These are phyloP conservation scores for Macroglossus sobrinus DNA, from an alignment of 2,113 vertebrate genomes.

Conservation along the genomic window DNA sequence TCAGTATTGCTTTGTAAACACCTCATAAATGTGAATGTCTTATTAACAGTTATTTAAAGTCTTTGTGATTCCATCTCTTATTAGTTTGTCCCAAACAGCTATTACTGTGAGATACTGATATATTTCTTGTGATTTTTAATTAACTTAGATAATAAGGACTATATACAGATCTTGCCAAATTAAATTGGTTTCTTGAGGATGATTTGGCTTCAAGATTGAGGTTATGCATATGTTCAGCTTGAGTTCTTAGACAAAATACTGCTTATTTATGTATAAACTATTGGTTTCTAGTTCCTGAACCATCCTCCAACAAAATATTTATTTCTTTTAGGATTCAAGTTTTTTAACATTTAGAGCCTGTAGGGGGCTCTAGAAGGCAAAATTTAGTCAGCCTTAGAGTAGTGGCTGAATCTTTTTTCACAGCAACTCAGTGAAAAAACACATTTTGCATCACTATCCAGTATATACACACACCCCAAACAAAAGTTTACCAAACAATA, in stretches of 20 bases:
- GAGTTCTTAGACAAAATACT: neutral
- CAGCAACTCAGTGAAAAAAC: neutral
- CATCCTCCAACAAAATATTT: neutral
- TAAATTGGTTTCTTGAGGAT: neutral
- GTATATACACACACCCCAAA: neutral
- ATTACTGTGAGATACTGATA: neutral
- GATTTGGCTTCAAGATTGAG: neutral
- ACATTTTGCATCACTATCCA: neutral
- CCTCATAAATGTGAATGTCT: neutral
- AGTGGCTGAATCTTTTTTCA: neutral
- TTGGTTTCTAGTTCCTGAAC: neutral
- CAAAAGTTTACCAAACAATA: neutral
- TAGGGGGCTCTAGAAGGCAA: slow-evolving; percentile 69
- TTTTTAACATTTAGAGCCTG: slow-evolving; percentile 43
- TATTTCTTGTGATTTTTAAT: neutral
- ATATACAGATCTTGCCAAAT: neutral
- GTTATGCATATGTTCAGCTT: neutral
- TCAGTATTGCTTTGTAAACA: neutral
- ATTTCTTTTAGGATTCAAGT: neutral
- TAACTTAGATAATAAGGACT: neutral
- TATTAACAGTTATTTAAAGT: neutral
- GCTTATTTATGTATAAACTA: neutral
- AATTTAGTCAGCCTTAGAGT: neutral
- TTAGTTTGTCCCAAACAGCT: neutral
- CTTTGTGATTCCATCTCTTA: neutral